A percentile compares a stretch with the other conserved stretches of the same genome.
These are phyloP conservation scores for Drosophila mayri DNA, from an alignment of 1,140 invertebrate genomes.

Conservation along the genomic window DNA sequence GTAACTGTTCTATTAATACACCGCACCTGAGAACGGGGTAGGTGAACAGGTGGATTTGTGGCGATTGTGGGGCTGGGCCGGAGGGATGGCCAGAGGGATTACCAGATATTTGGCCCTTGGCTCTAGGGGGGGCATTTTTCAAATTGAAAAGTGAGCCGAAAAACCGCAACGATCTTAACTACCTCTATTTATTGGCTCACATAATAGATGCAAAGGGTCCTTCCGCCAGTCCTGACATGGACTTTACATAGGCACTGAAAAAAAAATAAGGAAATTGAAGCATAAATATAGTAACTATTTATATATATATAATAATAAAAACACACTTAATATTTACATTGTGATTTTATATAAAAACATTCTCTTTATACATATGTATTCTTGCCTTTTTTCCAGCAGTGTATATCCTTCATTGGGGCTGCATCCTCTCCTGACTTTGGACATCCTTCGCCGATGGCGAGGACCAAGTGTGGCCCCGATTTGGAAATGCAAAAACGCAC, in stretches of 20 bases:
- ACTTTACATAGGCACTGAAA: not conserved
- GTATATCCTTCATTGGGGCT: not conserved
- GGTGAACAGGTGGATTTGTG: not conserved
- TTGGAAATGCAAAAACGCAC: slow-evolving; percentile 45
- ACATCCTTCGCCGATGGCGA: slow-evolving; percentile 14
- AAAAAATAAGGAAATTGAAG: not conserved
- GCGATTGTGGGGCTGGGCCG: not conserved
- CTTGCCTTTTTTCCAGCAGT: slow-evolving; percentile 4
- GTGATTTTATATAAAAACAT: not conserved
- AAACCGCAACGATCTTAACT: slow-evolving; percentile 81
- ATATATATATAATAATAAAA: no score
- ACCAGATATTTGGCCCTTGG: slow-evolving; percentile 1
- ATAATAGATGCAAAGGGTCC: slow-evolving; percentile 63
- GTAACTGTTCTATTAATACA: slow-evolving; percentile 37
- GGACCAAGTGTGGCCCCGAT: slow-evolving; percentile 41
- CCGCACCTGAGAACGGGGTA: not conserved
- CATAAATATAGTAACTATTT: not conserved
- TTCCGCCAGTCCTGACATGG: not conserved
- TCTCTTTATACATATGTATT: not conserved
- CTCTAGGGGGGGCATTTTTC: slow-evolving; percentile 65
- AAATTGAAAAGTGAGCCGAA: slow-evolving; percentile 78
- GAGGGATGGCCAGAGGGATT: slow-evolving; percentile 1
- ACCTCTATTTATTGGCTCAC: slow-evolving; percentile 80
- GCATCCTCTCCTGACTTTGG: slow-evolving; percentile 10
- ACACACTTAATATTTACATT: not conserved